phyloP scores from a whole-genome alignment of 2,888 invertebrate genomes.

The Drosophila borealis region DNA sequence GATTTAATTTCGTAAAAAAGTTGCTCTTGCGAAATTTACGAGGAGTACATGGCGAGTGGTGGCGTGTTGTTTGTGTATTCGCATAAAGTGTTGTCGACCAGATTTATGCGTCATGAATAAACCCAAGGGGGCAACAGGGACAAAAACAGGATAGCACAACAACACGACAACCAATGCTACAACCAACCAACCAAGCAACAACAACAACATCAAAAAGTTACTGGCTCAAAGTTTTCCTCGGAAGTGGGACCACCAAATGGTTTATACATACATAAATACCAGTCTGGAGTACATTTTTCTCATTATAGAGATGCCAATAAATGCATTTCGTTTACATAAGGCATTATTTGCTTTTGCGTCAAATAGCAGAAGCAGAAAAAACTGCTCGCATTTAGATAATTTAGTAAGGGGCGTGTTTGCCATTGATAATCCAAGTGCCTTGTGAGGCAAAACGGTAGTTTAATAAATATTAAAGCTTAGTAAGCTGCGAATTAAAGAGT shows the following conservation, averaged over 20 bases:
- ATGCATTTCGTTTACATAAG: conserved; percentile 57
- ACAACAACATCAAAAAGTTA: conserved; percentile 28
- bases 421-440: conserved; percentile 30
- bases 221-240: conserved; percentile 43
- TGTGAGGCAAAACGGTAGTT: neutral
- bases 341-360: conserved; percentile 37
- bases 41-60: conserved; percentile 80
- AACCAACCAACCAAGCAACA: conserved; percentile 20
- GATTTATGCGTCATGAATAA: conserved; percentile 84
- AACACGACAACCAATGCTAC: conserved; percentile 33
- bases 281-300: conserved; percentile 32
- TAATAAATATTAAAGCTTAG: neutral
- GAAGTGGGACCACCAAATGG: conserved; percentile 44
- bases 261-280: conserved; percentile 11
- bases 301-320: conserved; percentile 50
- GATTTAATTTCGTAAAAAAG: conserved; percentile 82
- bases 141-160: conserved; percentile 43
- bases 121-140: conserved; percentile 61
- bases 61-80: conserved; percentile 78
- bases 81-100: conserved; percentile 82
- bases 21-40: conserved; percentile 78
- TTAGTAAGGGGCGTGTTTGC: conserved; percentile 27
- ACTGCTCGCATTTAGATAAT: neutral
- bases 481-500: neutral
- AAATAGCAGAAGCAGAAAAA: conserved; percentile 2